Evolutionary conservation across 2,113 vertebrate genomes (phyloP), one percentile per base, ranked within the genome.

Genomic region (Hylia prasina): DNA sequence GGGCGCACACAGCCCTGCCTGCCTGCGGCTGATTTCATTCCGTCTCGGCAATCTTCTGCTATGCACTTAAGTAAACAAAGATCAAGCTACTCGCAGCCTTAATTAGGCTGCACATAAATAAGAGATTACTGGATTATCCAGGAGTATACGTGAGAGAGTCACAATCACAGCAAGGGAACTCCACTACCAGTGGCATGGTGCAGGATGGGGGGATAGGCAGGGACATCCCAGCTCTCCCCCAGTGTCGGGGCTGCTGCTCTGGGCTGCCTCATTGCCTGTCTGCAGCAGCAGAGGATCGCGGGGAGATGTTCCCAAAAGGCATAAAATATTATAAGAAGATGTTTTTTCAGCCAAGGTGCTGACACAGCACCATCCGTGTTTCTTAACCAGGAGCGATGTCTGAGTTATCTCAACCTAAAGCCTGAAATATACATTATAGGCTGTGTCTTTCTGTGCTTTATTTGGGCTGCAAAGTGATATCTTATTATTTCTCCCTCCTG

Each of bases 401-500:
- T 97, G 97, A 97, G 97, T 98, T 98, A 97, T 97, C 97, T 94
- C 94, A 93, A 90, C 96, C 97, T 77, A 90, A 96, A 97, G 95
- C 94, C 72, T 73, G 93, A 96, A 93, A 96, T 97, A 96, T 94
- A 90, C 94, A 92, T 97, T 97, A 97, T 48, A 87, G 97, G 97
- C 96, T 51, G 20, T 94, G 93, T 94, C 96, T 97, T 96, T 94
- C 95, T 80, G 77, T 96, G 94, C 92, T 98, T 98, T 98, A 98
- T 98, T 98, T 98, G 97, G 97, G 97, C 97, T 97, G 94, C 97
- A 98, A 98, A 98, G 95, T 11, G 93, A 94, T 93, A 97, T 96
- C 97, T 97, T 97, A 97, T 98, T 98, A 98, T 98, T 98, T 97
- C 94, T 96, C 88, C 97, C 97, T 98, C 96, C 97, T 95, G 96